Evolutionary conservation across 2,797 vertebrate genomes (phyloP).

Genomic region (Rhynchotus rufescens): DNA sequence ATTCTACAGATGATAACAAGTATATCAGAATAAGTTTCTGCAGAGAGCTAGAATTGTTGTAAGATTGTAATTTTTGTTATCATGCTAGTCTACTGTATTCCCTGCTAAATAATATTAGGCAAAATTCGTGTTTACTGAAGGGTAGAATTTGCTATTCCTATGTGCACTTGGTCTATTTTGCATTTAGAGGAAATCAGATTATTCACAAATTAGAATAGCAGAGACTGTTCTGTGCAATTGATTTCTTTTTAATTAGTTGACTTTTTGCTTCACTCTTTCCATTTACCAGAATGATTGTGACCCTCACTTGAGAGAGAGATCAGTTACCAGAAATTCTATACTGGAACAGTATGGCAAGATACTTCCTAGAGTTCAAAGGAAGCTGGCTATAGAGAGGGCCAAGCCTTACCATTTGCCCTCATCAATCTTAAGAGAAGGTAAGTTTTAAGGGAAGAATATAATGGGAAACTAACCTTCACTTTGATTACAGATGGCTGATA

Average conservation of each 20-base stretch:
- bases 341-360: slow-evolving; percentile 91
- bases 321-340: slow-evolving; percentile 89
- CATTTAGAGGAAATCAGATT: not conserved
- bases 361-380: slow-evolving; percentile 91
- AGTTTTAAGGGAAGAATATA: not conserved
- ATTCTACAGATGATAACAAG: not conserved
- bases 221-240: not conserved
- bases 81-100: not conserved
- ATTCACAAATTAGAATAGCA: not conserved
- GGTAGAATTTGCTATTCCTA: not conserved
- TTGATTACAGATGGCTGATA: not conserved
- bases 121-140: not conserved
- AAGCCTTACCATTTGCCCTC: slow-evolving; percentile 88
- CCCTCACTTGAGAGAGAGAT: slow-evolving; percentile 88
- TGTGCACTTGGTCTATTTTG: not conserved
- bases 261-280: not conserved
- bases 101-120: not conserved
- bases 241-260: not conserved
- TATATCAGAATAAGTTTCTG: not conserved
- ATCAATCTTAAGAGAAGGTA: slow-evolving; percentile 87
- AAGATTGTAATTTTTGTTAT: not conserved
- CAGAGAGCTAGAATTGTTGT: not conserved
- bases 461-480: not conserved
- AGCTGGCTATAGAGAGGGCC: slow-evolving; percentile 87
- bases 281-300: slow-evolving; percentile 87